These are phyloP conservation scores for Pterobdella sp. DNA, from an alignment of 2,888 invertebrate genomes.

Conservation along the genomic window DNA sequence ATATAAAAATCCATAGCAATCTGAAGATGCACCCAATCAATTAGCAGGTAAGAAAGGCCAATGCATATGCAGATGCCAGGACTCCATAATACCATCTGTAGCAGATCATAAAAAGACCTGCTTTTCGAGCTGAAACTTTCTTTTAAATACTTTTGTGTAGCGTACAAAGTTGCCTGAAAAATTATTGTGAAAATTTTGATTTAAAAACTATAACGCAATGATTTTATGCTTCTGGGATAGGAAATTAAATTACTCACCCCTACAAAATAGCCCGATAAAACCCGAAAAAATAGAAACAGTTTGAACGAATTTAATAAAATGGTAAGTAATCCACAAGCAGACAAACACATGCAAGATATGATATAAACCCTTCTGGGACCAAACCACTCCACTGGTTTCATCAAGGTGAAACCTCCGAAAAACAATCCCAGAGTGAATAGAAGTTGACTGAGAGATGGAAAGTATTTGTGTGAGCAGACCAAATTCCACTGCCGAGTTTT, in stretches of 20 bases:
- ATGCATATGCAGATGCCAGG: not conserved
- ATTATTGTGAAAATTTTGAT: no score
- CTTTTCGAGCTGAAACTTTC: not conserved
- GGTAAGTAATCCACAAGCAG: not conserved
- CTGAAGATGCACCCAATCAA: not conserved
- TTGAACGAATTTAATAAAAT: not conserved
- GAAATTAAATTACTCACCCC: not conserved
- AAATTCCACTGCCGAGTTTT: not conserved
- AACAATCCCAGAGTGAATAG: not conserved
- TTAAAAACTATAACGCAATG: no score
- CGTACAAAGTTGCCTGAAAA: no score
- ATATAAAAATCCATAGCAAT: not conserved
- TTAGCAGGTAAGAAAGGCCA: not conserved
- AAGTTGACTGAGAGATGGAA: not conserved
- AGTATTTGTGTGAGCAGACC: not conserved
- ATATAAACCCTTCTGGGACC: not conserved
- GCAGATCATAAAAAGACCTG: not conserved
- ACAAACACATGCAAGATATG: not conserved
- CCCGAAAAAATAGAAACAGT: not conserved
- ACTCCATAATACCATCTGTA: not conserved
- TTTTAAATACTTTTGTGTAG: no score
- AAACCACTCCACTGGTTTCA: not conserved
- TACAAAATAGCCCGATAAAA: not conserved
- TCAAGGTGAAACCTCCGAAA: not conserved
- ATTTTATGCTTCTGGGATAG: no score